phyloP scores from a whole-genome alignment of 2,113 vertebrate genomes.

The Antechinus stuartii region DNA sequence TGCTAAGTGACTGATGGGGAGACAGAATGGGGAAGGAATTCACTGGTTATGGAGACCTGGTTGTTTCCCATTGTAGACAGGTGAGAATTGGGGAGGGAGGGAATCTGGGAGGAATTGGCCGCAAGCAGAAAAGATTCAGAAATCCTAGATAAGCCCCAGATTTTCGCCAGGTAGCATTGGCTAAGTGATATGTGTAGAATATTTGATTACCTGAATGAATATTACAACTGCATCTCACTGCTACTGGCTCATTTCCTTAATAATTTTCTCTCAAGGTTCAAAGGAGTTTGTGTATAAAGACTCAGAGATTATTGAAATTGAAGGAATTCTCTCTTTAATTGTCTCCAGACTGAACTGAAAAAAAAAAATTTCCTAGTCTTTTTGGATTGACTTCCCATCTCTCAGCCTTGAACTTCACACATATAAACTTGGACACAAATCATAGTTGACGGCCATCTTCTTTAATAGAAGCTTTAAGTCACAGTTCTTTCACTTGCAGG shows the following conservation, averaged over 20 bases:
- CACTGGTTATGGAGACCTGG: background rate
- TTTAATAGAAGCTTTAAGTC: background rate
- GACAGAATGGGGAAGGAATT: background rate
- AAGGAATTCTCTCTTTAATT: background rate
- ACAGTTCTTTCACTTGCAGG: background rate
- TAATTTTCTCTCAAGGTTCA: background rate
- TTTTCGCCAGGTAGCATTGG: background rate
- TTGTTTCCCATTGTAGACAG: background rate
- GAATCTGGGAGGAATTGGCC: background rate
- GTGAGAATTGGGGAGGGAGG: background rate
- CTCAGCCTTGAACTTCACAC: slow-evolving; percentile 2
- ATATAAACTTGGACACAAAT: background rate
- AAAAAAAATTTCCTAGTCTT: background rate
- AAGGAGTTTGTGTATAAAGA: background rate
- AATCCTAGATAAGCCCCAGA: background rate
- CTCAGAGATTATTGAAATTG: background rate
- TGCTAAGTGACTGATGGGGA: background rate
- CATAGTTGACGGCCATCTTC: background rate
- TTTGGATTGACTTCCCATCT: background rate
- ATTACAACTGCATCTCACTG: background rate
- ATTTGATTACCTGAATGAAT: background rate
- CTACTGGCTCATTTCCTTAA: background rate
- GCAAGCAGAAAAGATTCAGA: background rate
- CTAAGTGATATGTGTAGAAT: background rate
- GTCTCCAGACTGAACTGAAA: background rate